Conservation (phyloP, 2,797 vertebrate species). For the Gymnoscopelus microlampas region DNA sequence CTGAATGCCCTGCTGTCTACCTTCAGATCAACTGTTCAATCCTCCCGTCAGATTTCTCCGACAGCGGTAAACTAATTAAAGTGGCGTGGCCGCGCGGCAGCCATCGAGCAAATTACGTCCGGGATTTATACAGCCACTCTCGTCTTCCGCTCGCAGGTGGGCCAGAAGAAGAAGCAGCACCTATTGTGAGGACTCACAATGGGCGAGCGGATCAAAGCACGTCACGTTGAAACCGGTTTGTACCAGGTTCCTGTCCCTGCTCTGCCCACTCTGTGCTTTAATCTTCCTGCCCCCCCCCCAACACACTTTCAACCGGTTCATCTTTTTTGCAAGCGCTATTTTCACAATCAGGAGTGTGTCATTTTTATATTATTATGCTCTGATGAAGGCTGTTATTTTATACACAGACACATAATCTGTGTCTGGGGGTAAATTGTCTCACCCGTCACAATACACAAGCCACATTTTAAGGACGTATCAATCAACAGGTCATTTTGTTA, state of each 20-base stretch:
- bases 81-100: constrained; percentile 35
- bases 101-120: constrained; percentile 63
- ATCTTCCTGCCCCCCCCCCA: not conserved
- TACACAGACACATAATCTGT: too few relatives aligned
- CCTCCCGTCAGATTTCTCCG: constrained; percentile 55
- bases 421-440: too few relatives aligned
- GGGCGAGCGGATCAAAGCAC: constrained; percentile 25
- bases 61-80: constrained; percentile 65
- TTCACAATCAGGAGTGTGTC: too few relatives aligned
- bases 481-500: too few relatives aligned
- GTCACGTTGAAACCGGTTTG: constrained; percentile 25
- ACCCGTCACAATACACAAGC: too few relatives aligned
- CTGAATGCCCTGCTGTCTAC: not conserved
- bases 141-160: constrained; percentile 46
- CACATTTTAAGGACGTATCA: too few relatives aligned
- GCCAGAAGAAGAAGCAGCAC: constrained; percentile 29
- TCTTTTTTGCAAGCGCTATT: too few relatives aligned
- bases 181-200: constrained; percentile 43
- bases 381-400: too few relatives aligned
- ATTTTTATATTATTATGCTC: too few relatives aligned
- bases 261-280: not conserved
- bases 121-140: constrained; percentile 51
- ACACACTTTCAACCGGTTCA: too few relatives aligned
- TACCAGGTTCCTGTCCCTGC: constrained; percentile 18
- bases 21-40: constrained; percentile 55